Base-by-base conservation (phyloP, 1,140 invertebrate species). In the Formica exsecta region DNA sequence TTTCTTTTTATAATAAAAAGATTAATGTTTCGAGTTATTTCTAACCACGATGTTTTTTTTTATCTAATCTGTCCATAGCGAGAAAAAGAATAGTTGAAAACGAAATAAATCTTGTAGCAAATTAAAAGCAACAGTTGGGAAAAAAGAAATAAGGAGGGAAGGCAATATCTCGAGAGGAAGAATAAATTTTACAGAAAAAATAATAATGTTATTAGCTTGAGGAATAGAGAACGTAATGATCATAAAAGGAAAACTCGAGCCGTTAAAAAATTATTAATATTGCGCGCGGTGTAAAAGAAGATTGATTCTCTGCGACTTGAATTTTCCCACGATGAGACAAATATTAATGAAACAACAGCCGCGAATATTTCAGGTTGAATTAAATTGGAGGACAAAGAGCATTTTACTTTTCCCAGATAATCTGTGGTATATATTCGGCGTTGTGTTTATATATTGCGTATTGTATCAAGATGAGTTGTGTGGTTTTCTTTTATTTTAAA, bases 171-270 rank as follows among this genome's bases (percentile, higher is more conserved):
- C 13, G 38, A 48, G n/a, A 44, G 36, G 9, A 29, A 25, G 0
- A 22, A 5, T 51, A 76, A 41, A 61, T 41, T 74, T 22, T n/a
- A 74, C 16, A 6, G 22, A 3, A 74, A 25, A 19, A 38, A 76
- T 76, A 75, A 75, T 61, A 61, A 76, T 38, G 48, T 61, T 36
- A 75, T 61, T 75, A 75, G 54, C 8, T 75, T 75, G 48, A 75
- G 19, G 8, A 44, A 76, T 44, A 41, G 57, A 41, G 16, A 44
- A 41, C 22, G 8, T 59, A 75, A 75, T 19, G 22, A 19, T 5
- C 44, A 29, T 62, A 44, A 76, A 16, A 76, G 13, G 6, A 44
- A 61, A 25, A 0, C 1, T 22, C 13, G 36, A 61, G 13, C 22
- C 22, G 25, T 22, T 62, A 19, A 59, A 59, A 61, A 76, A 62